Conservation (phyloP, 2,888 invertebrate species). For the Deilephila porcellus region DNA sequence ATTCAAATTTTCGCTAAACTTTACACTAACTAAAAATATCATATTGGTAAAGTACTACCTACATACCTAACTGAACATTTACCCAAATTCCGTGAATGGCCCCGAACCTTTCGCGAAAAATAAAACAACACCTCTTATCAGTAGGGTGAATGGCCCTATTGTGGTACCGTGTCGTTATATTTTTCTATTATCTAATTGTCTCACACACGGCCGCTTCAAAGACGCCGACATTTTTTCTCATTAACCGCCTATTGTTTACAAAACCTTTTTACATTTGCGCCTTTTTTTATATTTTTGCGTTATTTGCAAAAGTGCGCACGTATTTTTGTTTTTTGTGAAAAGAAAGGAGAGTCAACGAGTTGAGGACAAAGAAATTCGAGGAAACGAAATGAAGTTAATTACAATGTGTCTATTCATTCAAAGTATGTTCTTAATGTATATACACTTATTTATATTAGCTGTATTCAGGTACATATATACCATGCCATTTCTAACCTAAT, state of each 20-base stretch:
- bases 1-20: neutral
- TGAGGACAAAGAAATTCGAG: neutral
- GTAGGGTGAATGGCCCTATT: slow-evolving; percentile 55
- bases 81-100: slow-evolving; percentile 29
- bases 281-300: slow-evolving; percentile 31
- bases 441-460: neutral
- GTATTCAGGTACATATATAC: too few species aligned
- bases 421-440: neutral
- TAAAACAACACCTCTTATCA: slow-evolving; percentile 56
- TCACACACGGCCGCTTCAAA: slow-evolving; percentile 67
- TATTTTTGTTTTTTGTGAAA: slow-evolving; percentile 3
- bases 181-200: slow-evolving; percentile 53
- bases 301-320: slow-evolving; percentile 32
- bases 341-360: slow-evolving; percentile 8
- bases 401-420: neutral
- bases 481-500: too few species aligned
- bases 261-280: slow-evolving; percentile 23
- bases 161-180: slow-evolving; percentile 46
- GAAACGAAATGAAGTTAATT: neutral
- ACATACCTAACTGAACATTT: slow-evolving; percentile 6
- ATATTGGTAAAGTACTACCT: neutral
- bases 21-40: neutral
- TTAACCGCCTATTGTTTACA: slow-evolving; percentile 23
- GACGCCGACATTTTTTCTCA: slow-evolving; percentile 38
- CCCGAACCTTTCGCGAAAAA: slow-evolving; percentile 32